Evolutionary conservation across 2,797 vertebrate species (phyloP), one percentile per base, ranked within the genome.

Genomic region (Borostomias antarcticus): DNA sequence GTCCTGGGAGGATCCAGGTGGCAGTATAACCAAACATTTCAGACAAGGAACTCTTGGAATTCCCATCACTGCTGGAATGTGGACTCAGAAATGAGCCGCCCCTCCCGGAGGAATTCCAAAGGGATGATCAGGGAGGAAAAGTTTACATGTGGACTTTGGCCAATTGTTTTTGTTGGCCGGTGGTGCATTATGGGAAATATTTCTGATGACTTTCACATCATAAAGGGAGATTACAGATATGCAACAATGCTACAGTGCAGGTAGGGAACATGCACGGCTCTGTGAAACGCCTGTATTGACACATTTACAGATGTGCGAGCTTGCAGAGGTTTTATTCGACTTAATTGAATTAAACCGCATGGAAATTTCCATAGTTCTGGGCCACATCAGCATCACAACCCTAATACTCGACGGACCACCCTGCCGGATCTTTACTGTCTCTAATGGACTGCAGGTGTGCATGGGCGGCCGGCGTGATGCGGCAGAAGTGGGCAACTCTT

Each of bases 31-130:
- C 30, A 28, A 43, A 17, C 26, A 2, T 4, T 25, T 8, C 29
- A 73, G n/a, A 76, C 66, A 74, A 73, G 35, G n/a, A n/a, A 2
- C 53, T 53, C 52, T 21, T 64, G 68, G 62, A 75, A 77, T 85
- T 85, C 72, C 69, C 73, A 51, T 30, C 1, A 28, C 40, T 56
- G 72, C 71, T 62, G 69, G 84, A 88, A 86, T 89, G 83, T 68
- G 57, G 73, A 75, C 5, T 74, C 60, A 30, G 70, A 80, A 47
- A 69, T 54, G 51, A 72, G 66, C 80, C 54, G 66, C 65, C 33
- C 60, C 74, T 73, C 82, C 66, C 72, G 0, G 52, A 76, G 59
- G 66, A 73, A 85, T 86, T 86, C 80, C 84, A 61, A 67, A 61
- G 5, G 62, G 69, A 78, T 69, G 66, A 81, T 69, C 19, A 6